phyloP scores from a whole-genome alignment of 2,113 vertebrate species.

The Harpagus bidentatus region DNA sequence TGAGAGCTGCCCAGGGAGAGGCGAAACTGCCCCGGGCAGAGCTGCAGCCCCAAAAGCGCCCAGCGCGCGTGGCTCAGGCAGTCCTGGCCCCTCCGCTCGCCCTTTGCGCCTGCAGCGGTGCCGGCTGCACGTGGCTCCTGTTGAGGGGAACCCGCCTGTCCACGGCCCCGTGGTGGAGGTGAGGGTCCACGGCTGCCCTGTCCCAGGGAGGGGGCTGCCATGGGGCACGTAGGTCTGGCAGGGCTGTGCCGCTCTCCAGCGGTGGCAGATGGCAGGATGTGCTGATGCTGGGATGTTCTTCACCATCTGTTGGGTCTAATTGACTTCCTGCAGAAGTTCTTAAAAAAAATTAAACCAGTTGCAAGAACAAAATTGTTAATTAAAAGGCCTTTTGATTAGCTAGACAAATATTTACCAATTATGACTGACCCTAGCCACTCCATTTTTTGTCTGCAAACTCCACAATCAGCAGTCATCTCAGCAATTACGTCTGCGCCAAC shows the following conservation, averaged over 20 bases:
- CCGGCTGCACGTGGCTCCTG: rapidly evolving
- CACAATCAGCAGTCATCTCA: slow-evolving; percentile 52
- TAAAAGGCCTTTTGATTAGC: slow-evolving; percentile 79
- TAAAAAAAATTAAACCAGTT: slow-evolving; percentile 68
- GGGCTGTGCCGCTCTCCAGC: not conserved
- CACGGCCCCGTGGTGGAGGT: rapidly evolving
- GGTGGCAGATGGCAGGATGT: slow-evolving; percentile 71
- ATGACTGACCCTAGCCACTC: slow-evolving; percentile 63
- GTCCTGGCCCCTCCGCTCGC: not conserved
- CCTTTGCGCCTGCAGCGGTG: not conserved
- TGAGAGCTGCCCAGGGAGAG: not conserved
- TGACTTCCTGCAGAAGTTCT: slow-evolving; percentile 75
- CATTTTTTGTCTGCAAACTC: slow-evolving; percentile 49
- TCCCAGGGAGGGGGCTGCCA: not conserved
- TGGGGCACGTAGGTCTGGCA: not conserved
- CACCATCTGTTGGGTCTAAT: slow-evolving; percentile 76
- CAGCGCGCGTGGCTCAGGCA: rapidly evolving
- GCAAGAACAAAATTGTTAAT: slow-evolving; percentile 77
- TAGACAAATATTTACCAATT: slow-evolving; percentile 82
- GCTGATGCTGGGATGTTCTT: slow-evolving; percentile 62
- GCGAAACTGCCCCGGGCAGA: not conserved
- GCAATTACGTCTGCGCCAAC: not conserved
- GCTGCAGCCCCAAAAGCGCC: not conserved
- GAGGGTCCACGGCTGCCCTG: not conserved
- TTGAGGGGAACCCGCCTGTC: not conserved